Conservation (phyloP, 2,888 invertebrate genomes). For the Eristalis pertinax region DNA sequence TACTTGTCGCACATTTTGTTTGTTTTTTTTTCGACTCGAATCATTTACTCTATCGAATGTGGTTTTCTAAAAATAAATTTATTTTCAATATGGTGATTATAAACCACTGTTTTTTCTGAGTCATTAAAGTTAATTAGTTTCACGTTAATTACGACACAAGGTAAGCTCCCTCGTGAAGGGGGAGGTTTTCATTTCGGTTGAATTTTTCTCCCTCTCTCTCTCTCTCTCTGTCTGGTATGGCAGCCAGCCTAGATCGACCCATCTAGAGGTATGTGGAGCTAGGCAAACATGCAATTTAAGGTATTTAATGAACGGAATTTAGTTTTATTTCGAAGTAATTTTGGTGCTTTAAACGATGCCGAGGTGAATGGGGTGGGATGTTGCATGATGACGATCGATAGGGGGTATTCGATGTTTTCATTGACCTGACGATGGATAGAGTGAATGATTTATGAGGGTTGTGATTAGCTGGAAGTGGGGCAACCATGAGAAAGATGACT, state of each 20-base stretch:
- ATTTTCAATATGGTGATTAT: constrained; percentile 25
- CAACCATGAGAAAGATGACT: too few species aligned
- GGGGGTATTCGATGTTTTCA: too few species aligned
- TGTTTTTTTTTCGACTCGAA: neutral
- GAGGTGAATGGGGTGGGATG: neutral
- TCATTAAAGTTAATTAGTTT: constrained; percentile 47
- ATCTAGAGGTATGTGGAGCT: neutral
- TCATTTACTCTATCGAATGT: neutral
- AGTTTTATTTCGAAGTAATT: neutral
- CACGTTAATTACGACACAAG: constrained; percentile 22
- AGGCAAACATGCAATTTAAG: neutral
- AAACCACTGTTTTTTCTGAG: constrained; percentile 20
- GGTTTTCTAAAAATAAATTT: constrained; percentile 27
- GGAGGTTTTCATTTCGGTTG: neutral
- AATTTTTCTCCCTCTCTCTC: neutral
- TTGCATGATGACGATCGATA: neutral
- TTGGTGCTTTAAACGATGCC: neutral
- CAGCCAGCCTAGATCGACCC: neutral
- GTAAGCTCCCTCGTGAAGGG: neutral
- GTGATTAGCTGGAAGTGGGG: too few species aligned
- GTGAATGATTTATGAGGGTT: too few species aligned
- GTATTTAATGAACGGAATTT: neutral
- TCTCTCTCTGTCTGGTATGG: neutral
- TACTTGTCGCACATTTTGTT: neutral
- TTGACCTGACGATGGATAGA: too few species aligned